Percentiles rank a stretch among this genome's conserved stretches.
Conservation (phyloP, 2,888 invertebrate genomes). For the Podabrus alpinus region DNA sequence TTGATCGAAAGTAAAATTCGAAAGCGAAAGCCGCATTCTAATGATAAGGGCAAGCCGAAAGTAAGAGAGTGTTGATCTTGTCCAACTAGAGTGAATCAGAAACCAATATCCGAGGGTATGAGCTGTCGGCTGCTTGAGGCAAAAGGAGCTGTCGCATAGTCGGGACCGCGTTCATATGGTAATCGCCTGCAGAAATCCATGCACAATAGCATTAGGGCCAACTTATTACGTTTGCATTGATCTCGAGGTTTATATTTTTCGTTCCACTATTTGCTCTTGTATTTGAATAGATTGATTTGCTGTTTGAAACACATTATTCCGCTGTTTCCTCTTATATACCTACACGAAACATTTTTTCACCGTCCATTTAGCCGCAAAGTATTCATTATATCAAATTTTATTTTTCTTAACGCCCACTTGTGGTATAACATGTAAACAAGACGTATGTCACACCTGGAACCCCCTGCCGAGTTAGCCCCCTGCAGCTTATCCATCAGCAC, state of each 20-base stretch:
- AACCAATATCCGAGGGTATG: constrained; percentile 55
- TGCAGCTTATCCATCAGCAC: constrained; percentile 21
- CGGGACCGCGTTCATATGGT: constrained; percentile 52
- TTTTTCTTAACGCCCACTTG: constrained; percentile 20
- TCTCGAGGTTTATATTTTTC: constrained; percentile 58
- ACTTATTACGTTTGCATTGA: constrained; percentile 59
- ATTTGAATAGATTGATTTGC: constrained; percentile 55
- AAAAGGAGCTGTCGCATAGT: constrained; percentile 45
- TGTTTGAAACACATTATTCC: constrained; percentile 25
- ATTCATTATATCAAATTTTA: constrained; percentile 16
- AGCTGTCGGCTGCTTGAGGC: constrained; percentile 48
- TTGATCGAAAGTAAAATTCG: not conserved
- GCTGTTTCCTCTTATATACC: constrained; percentile 1
- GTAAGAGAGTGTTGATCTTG: constrained; percentile 55
- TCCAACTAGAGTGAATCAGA: constrained; percentile 55
- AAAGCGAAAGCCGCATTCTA: constrained; percentile 23
- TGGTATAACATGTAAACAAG: constrained; percentile 27
- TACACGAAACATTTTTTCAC: not conserved
- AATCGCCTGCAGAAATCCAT: constrained; percentile 57
- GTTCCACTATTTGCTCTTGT: constrained; percentile 55
- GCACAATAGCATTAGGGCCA: constrained; percentile 57
- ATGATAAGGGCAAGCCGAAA: constrained; percentile 33
- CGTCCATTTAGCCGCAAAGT: not conserved
- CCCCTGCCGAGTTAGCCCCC: constrained; percentile 28
- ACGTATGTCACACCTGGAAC: constrained; percentile 28